Evolutionary conservation across 2,888 invertebrate genomes (phyloP), one percentile per base, ranked within the genome.

Genomic region (Synergus gifuensis): DNA sequence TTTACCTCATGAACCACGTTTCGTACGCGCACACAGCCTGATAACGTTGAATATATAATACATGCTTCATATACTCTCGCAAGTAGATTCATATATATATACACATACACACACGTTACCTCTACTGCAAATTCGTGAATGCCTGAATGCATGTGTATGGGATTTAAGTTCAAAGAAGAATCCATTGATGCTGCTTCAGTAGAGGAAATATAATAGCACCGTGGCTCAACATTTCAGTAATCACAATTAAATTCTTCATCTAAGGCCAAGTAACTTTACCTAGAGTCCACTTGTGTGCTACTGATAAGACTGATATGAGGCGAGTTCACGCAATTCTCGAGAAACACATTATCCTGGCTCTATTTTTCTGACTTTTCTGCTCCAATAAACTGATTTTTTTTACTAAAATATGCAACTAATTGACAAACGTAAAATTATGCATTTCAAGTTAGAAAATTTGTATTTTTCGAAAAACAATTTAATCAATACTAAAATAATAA

Each of bases 41-140:
- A 73, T 73, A 73, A 73, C 54, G 36, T 4, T 54, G 54, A 54
- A 73, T 73, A 73, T 54, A 73, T 73, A 73, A 73, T 73, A 54
- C 36, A 54, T 73, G 73, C 54, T 28, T 54, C 36, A 54, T 54
- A 73, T 28, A 73, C 36, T 54, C 36, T 36, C 12, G 36, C 54
- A 73, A 58, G n/a, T 58, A 49, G 36, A 69, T 46, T 49, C 69
- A 28, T 46, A 49, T 49, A 49, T 44, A 44, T 42, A 42, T 3
- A 28, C 18, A 44, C 18, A 44, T 5, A 67, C 16, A 67, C 18
- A 46, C 22, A 3, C 67, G 7, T 7, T n/a, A n/a, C n/a, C 36
- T 36, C 36, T 36, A n/a, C 28, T 36, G 49, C 36, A 49, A 40
- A 58, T 73, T 73, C 54, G 7, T 54, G 54, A 54, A 16, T 49